phyloP scores from a whole-genome alignment of 2,888 invertebrate genomes.

The Meta bourneti region DNA sequence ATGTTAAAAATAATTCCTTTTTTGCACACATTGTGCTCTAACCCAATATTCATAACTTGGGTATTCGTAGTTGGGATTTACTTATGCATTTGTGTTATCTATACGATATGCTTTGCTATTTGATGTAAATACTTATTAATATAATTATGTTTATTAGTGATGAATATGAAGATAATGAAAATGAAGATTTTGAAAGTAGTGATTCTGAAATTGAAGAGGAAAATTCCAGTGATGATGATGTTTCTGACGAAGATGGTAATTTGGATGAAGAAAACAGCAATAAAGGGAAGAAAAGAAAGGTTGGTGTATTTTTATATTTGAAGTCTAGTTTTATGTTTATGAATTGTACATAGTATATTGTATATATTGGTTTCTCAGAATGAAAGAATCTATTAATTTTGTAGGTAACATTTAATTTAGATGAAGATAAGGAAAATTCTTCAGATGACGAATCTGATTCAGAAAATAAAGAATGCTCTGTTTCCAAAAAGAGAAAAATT shows the following conservation, averaged over 20 bases:
- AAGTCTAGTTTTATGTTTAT: background rate
- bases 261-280: constrained; percentile 42
- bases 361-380: background rate
- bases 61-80: too few species aligned
- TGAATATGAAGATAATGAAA: constrained; percentile 79
- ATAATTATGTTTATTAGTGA: constrained; percentile 11
- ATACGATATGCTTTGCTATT: too few species aligned
- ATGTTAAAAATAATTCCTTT: too few species aligned
- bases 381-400: background rate
- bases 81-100: too few species aligned
- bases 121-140: too few species aligned
- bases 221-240: constrained; percentile 80
- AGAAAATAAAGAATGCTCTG: background rate
- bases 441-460: constrained; percentile 28
- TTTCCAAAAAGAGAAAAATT: constrained; percentile 7
- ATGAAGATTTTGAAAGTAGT: constrained; percentile 79
- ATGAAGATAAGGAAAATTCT: constrained; percentile 68
- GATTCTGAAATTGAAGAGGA: constrained; percentile 78
- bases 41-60: too few species aligned
- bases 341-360: background rate
- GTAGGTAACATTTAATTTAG: constrained; percentile 56
- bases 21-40: too few species aligned
- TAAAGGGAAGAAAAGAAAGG: constrained; percentile 32
- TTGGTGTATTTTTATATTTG: constrained; percentile 2
- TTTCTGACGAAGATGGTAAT: constrained; percentile 78